Conservation (phyloP, 2,113 vertebrate species). For the Suricata suricatta region DNA sequence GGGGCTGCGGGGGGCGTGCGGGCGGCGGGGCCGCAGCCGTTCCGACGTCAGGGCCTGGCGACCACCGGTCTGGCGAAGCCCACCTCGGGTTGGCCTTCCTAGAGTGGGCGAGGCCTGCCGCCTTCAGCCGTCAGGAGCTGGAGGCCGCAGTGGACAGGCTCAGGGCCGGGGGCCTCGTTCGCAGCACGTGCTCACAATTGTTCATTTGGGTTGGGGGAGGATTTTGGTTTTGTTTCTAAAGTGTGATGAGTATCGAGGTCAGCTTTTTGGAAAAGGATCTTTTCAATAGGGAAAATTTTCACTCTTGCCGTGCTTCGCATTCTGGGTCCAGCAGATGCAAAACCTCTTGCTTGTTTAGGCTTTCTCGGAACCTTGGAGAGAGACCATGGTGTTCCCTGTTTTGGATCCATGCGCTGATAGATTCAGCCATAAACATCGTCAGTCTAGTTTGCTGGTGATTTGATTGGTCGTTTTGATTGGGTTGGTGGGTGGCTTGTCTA, state of each 20-base stretch:
- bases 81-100: not conserved
- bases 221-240: constrained; percentile 63
- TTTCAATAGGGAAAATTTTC: not conserved
- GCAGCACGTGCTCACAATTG: not conserved
- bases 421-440: not conserved
- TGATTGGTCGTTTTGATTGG: not conserved
- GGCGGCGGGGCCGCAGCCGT: not conserved
- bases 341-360: not conserved
- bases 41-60: not conserved
- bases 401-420: rapidly evolving
- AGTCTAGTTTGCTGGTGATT: not conserved
- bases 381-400: not conserved
- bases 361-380: not conserved
- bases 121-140: not conserved
- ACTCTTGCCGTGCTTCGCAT: too few relatives aligned
- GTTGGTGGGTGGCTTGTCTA: not conserved
- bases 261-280: not conserved
- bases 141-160: not conserved
- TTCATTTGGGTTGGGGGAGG: constrained; percentile 45
- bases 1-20: not conserved
- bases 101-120: not conserved
- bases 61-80: rapidly evolving
- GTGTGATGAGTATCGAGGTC: not conserved
- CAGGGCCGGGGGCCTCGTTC: not conserved
- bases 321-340: not conserved